Conservation (phyloP, 2,113 vertebrate genomes). For the cat (Felis catus) region F.catus_Fca126_mat1.0 CM031420.1:50538001-50538500, state of each 20-base stretch:
- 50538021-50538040: background rate
- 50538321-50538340: background rate
- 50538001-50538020: background rate
- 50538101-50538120: background rate
- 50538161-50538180: background rate
- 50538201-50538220: background rate
- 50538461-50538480: too few species aligned
- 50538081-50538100: background rate
- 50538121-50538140: background rate
- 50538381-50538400: too few species aligned
- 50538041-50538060: background rate
- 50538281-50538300: background rate
- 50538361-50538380: too few species aligned
- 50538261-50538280: background rate
- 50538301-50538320: background rate
- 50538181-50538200: background rate
- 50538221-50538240: background rate
- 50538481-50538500: too few species aligned
- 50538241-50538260: background rate
- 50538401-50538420: too few species aligned
- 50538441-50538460: too few species aligned
- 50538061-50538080: background rate
- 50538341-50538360: background rate
- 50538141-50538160: background rate
- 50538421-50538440: too few species aligned